phyloP scores from a whole-genome alignment of 2,113 vertebrate genomes.

The Ellobius talpinus region DNA sequence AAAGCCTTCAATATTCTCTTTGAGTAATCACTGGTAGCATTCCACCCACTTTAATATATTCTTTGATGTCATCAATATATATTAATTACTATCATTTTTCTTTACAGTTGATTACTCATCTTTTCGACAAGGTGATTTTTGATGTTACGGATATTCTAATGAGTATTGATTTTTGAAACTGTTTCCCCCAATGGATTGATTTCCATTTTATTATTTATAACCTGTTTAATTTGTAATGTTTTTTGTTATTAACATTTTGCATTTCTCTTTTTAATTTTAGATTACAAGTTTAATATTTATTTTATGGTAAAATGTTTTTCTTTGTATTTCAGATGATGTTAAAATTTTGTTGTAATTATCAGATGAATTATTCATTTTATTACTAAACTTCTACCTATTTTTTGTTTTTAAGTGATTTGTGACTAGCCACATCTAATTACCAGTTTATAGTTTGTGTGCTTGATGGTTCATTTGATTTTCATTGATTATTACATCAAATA shows the following conservation, averaged over 20 bases:
- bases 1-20: neutral
- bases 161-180: neutral
- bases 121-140: neutral
- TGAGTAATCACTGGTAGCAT: neutral
- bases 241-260: neutral
- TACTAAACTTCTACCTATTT: neutral
- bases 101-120: neutral
- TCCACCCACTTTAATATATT: neutral
- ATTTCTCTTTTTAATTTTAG: neutral
- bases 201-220: neutral
- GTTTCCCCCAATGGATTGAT: neutral
- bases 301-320: neutral
- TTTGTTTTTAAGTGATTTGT: neutral
- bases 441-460: neutral
- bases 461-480: neutral
- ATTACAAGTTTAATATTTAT: neutral
- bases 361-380: conserved; percentile 8
- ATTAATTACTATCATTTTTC: conserved; percentile 43
- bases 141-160: neutral
- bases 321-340: neutral
- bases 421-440: neutral
- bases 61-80: neutral
- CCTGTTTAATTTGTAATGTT: neutral
- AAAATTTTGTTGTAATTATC: neutral
- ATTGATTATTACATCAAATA: neutral